A percentile compares a stretch with the other conserved stretches of the same genome.
phyloP scores from a whole-genome alignment of 2,797 vertebrate genomes.

The Lacerta agilis region DNA sequence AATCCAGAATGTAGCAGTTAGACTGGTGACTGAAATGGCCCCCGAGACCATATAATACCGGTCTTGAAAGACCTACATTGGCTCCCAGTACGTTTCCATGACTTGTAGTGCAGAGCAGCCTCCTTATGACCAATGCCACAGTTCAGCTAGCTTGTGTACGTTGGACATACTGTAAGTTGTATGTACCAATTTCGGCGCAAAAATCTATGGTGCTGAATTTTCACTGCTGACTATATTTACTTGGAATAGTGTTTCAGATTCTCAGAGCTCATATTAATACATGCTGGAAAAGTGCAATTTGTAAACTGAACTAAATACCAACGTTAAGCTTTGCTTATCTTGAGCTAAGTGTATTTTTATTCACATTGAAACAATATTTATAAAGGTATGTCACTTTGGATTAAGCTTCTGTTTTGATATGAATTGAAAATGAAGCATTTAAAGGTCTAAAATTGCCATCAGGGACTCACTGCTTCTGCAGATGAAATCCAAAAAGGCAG shows the following conservation, averaged over 20 bases:
- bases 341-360: not conserved
- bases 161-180: not conserved
- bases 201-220: slow-evolving; percentile 8
- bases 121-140: not conserved
- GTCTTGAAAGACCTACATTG: no score
- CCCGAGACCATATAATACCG: no score
- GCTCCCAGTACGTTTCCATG: not conserved
- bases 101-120: not conserved
- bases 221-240: not conserved
- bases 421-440: slow-evolving; percentile 56
- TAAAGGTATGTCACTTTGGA: slow-evolving; percentile 15
- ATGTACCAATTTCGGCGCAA: slow-evolving; percentile 39
- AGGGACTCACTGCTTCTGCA: not conserved
- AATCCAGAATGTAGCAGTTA: no score
- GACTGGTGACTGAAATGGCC: no score
- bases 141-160: no score
- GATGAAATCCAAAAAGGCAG: slow-evolving; percentile 11
- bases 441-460: slow-evolving; percentile 52
- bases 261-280: not conserved
- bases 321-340: slow-evolving; percentile 9
- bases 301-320: slow-evolving; percentile 7
- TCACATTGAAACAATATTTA: slow-evolving; percentile 5
- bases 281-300: not conserved
- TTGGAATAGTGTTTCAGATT: not conserved
- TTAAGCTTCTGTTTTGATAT: slow-evolving; percentile 23